Percentiles rank a stretch among this genome's conserved stretches.
Evolutionary conservation across 1,140 invertebrate species (phyloP).

Genomic region (Chrysopa pallens): DNA sequence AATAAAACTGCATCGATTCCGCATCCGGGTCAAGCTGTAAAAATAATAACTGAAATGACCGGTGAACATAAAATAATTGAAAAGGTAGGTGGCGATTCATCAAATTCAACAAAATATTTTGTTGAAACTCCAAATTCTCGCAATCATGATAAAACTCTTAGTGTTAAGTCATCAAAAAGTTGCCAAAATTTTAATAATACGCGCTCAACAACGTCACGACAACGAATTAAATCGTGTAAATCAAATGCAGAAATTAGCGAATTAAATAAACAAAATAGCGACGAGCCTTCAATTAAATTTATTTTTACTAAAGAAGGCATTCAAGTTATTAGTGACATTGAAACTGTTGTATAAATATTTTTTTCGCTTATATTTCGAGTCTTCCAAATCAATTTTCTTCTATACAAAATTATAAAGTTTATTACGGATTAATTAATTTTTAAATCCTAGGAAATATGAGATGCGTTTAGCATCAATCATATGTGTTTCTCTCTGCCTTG

Average conservation of each 20-base stretch:
- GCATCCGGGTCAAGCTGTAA: conserved; percentile 31
- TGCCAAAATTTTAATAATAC: conserved; percentile 20
- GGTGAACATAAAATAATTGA: conserved; percentile 23
- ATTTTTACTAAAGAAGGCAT: conserved; percentile 54
- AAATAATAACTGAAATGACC: conserved; percentile 27
- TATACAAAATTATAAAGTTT: too few species aligned
- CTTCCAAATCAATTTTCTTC: too few species aligned
- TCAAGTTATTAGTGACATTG: conserved; percentile 53
- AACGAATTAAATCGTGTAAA: conserved; percentile 19
- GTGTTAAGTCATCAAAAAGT: conserved; percentile 17
- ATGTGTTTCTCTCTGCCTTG: too few species aligned
- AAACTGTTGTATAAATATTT: conserved; percentile 40
- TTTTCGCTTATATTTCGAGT: too few species aligned
- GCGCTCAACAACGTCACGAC: conserved; percentile 24
- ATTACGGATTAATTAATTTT: too few species aligned
- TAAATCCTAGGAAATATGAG: too few species aligned
- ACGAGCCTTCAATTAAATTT: conserved; percentile 46
- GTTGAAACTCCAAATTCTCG: conserved; percentile 7
- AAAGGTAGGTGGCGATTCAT: conserved; percentile 21
- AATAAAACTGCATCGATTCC: conserved; percentile 15
- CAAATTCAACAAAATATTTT: conserved; percentile 6
- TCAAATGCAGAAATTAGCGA: conserved; percentile 17
- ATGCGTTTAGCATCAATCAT: too few species aligned
- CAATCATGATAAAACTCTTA: neutral
- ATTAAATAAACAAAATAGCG: conserved; percentile 25